Base-by-base conservation (phyloP, 2,888 invertebrate species). In the Epiblema foenella region DNA sequence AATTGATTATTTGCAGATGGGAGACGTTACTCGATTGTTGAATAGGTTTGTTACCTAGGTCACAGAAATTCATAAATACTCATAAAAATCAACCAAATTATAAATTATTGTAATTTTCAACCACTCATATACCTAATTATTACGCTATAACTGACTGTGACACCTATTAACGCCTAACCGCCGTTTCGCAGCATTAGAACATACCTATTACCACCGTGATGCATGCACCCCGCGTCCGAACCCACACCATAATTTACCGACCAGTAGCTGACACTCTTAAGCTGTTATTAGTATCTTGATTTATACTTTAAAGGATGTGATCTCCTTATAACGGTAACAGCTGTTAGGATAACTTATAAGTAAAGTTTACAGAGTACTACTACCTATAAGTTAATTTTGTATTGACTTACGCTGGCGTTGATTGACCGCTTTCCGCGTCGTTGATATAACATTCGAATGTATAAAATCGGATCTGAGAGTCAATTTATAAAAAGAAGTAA, bases 241-340 rank as follows among this genome's bases (percentile, higher is more conserved):
- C 73, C 69, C 63, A 69, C 62, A 70, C 72, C 73, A 70, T 78
- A 77, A 80, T 78, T 80, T 79, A 76, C 77, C 63, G 46, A 73
- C 76, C 77, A 77, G 77, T 78, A 76, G 79, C 77, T 75, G 75
- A 77, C 76, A 69, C 70, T 60, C 56, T n/a, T 72, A 73, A 77
- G 75, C 75, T 77, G 75, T 76, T 77, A 79, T 80, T 79, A 76
- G 73, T 71, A 65, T 20, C 60, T 60, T 79, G 79, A 82, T 83
- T 82, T 82, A 82, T 79, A 78, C 75, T 75, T 78, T 62, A 75
- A 77, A 79, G 76, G 75, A 80, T 75, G 77, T 74, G 80, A 81
- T 81, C 76, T 76, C 77, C 77, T 79, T 79, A 81, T 79, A 76
- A 79, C 75, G 75, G 78, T 70, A 69, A 46, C 69, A 63, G 71